A percentile compares a stretch with the other conserved stretches of the same genome.
Evolutionary conservation across 1,140 invertebrate genomes (phyloP).

Genomic region (Agrilus planipennis): DNA sequence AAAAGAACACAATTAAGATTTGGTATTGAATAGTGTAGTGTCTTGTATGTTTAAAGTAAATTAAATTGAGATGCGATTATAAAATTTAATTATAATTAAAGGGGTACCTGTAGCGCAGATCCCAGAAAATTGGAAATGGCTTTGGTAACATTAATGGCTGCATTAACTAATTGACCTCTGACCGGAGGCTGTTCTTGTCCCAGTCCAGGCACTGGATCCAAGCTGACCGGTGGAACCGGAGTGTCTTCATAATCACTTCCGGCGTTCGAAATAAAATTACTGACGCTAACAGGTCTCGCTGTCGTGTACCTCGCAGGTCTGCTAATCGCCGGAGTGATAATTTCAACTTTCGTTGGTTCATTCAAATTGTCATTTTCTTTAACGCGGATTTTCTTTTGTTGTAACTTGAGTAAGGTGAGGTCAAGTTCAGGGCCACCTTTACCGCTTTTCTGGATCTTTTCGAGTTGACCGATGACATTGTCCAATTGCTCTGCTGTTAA

Average conservation of each 20-base stretch:
- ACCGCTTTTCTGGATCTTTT: constrained; percentile 27
- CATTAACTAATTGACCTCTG: constrained; percentile 49
- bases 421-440: constrained; percentile 23
- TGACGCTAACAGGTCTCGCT: too few species aligned
- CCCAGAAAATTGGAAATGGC: constrained; percentile 61
- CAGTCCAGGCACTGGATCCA: constrained; percentile 28
- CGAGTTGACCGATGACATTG: constrained; percentile 24
- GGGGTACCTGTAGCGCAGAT: constrained; percentile 53
- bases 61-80: background rate
- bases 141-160: constrained; percentile 57
- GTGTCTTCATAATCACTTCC: too few species aligned
- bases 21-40: too few species aligned
- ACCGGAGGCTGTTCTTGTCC: constrained; percentile 30
- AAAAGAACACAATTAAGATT: too few species aligned
- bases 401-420: constrained; percentile 21
- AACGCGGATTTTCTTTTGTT: constrained; percentile 21
- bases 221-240: constrained; percentile 23
- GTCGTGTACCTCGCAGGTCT: background rate
- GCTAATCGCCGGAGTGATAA: constrained; percentile 18
- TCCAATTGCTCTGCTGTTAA: constrained; percentile 16
- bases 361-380: constrained; percentile 17
- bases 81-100: background rate
- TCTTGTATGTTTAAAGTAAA: too few species aligned
- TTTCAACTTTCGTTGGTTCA: constrained; percentile 6
- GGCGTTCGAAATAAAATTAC: too few species aligned